Evolutionary conservation across 2,888 invertebrate species (phyloP), one percentile per base, ranked within the genome.

Genomic region (Eristalinus aeneus): DNA sequence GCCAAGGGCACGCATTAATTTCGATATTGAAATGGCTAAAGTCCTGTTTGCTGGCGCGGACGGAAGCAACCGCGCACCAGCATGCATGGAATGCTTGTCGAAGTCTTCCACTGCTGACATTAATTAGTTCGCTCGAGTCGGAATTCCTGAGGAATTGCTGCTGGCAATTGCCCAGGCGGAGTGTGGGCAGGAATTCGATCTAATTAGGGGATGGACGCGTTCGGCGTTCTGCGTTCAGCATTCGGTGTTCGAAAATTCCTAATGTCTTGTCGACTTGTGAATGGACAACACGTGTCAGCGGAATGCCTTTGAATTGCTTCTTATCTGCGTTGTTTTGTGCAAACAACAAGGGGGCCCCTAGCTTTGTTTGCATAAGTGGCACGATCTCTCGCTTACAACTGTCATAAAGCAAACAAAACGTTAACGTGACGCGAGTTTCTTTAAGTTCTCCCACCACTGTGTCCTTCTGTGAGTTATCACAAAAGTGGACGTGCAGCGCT

Each of bases 81-180:
- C 36, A 53, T 53, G 54, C 56, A 58, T 56, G 72, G 61, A 72
- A 72, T 72, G 60, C n/a, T 31, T 68, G 67, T 46, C 75, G 58
- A 76, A 68, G 34, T 32, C 46, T 61, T 68, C 53, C 67, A 23
- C 36, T 54, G 76, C 27, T 5, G 54, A 34, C 65, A 76, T 69
- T 76, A 76, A 76, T 76, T 76, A 69, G 61, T 69, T 76, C 68
- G 22, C 54, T 27, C 34, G 27, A 69, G 61, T 63, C 61, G 76
- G 22, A 76, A 68, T 69, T 68, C 61, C 68, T 20, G 36, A 27
- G 36, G 46, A 58, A 32, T 53, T 46, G 31, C 32, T 63, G 31
- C n/a, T 54, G 36, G 39, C 27, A 61, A 46, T 60, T 72, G 61
- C n/a, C 68, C 23, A 9, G 61, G 32, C 16, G 1, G 54, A 34